These are phyloP conservation scores for Brachyistius frenatus DNA, from an alignment of 2,113 vertebrate species.

Conservation along the genomic window DNA sequence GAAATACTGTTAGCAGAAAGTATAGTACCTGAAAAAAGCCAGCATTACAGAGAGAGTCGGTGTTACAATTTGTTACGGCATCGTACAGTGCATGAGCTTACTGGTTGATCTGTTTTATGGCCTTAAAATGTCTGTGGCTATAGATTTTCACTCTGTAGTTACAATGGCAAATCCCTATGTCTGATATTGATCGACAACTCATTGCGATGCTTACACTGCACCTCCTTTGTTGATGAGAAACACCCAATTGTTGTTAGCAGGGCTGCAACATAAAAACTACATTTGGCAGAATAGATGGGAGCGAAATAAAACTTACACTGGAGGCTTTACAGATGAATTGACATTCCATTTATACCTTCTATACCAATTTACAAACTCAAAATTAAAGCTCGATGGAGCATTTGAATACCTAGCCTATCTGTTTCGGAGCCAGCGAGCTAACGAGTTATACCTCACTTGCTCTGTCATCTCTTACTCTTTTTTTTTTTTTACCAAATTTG, in stretches of 20 bases:
- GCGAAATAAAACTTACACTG: slow-evolving; percentile 10
- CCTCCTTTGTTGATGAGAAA: slow-evolving; percentile 39
- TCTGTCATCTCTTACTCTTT: neutral
- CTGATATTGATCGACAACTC: slow-evolving; percentile 46
- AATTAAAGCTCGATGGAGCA: slow-evolving; percentile 44
- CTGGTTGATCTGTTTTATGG: slow-evolving; percentile 35
- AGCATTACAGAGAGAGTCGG: slow-evolving; percentile 3
- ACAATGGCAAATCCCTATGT: slow-evolving; percentile 55
- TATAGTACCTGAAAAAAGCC: slow-evolving; percentile 27
- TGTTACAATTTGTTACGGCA: slow-evolving; percentile 17
- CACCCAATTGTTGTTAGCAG: slow-evolving; percentile 31
- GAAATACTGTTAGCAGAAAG: slow-evolving; percentile 34
- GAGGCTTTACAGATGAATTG: slow-evolving; percentile 16
- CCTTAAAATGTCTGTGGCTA: slow-evolving; percentile 48
- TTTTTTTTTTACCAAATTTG: slow-evolving; percentile 41
- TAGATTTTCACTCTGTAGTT: slow-evolving; percentile 43
- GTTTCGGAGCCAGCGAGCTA: slow-evolving; percentile 22
- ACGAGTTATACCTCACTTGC: neutral
- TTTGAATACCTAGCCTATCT: slow-evolving; percentile 29
- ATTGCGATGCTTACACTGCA: slow-evolving; percentile 38
- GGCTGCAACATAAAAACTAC: slow-evolving; percentile 41
- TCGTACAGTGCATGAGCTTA: slow-evolving; percentile 15
- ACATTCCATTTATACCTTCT: slow-evolving; percentile 1
- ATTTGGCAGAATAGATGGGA: slow-evolving; percentile 46
- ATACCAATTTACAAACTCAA: slow-evolving; percentile 33